Conservation (phyloP, 30 jellyfish, hydroid and myxozoan species). For the Cassiopea andromeda region DNA sequence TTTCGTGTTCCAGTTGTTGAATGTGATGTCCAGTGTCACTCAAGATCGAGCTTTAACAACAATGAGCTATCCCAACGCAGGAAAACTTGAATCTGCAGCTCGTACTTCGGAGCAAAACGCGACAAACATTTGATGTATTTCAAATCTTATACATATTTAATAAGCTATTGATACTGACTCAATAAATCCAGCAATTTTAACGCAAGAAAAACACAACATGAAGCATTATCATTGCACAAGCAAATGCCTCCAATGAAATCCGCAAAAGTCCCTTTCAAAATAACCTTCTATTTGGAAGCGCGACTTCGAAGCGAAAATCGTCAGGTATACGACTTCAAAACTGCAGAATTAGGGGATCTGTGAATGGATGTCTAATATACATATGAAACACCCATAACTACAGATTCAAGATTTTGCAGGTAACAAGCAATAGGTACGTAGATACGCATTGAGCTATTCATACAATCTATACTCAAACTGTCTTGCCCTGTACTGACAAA, state of each 20-base stretch:
- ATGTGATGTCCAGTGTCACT: no score
- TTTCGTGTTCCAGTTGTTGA: no score
- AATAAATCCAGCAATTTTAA: not conserved
- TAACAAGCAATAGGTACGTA: conserved; percentile 21
- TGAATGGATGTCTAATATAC: conserved; percentile 8
- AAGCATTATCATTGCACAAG: not conserved
- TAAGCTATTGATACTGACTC: not conserved
- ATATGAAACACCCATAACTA: conserved; percentile 37
- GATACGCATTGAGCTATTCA: conserved; percentile 18
- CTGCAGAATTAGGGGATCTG: not conserved
- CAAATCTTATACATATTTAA: conserved; percentile 7
- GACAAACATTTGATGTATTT: not conserved
- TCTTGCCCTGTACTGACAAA: not conserved
- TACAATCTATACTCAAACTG: not conserved
- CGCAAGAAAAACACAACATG: not conserved
- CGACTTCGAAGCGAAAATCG: not conserved
- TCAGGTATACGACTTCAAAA: not conserved
- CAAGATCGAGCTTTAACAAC: not conserved
- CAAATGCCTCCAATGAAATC: not conserved
- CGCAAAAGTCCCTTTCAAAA: not conserved
- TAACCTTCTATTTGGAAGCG: not conserved
- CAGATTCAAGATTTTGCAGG: conserved; percentile 45
- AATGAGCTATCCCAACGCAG: not conserved
- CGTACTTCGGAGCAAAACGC: not conserved
- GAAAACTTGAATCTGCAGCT: not conserved